Conservation (phyloP, 2,888 invertebrate species). For the Heterodera filipjevi region DNA sequence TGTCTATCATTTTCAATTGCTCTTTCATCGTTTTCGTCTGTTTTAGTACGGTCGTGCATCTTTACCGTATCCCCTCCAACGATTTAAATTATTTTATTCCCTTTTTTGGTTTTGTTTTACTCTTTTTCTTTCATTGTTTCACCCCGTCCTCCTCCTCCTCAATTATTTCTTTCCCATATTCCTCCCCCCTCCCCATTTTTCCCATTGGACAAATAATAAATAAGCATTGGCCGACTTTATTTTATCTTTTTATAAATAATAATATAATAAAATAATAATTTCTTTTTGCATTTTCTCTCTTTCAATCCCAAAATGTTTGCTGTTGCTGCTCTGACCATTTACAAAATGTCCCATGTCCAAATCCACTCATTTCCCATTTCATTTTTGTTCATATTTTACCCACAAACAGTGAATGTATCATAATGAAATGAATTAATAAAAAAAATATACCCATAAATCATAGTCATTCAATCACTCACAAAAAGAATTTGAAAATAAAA, state of each 20-base stretch:
- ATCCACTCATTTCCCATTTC: neutral
- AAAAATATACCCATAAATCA: neutral
- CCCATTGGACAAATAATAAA: neutral
- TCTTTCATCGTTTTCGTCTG: too few species aligned
- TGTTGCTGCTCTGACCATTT: neutral
- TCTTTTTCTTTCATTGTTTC: neutral
- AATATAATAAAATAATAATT: neutral
- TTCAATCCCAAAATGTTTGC: neutral
- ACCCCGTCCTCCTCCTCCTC: neutral
- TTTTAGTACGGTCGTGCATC: neutral
- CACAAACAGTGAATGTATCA: neutral
- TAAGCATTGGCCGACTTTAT: neutral
- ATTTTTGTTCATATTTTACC: constrained; percentile 7
- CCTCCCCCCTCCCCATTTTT: neutral
- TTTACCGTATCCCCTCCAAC: neutral
- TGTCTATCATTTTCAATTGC: too few species aligned
- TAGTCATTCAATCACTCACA: neutral
- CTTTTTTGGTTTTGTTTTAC: neutral
- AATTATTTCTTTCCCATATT: neutral
- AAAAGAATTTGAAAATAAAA: neutral
- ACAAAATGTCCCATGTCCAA: neutral
- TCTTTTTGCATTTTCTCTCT: neutral
- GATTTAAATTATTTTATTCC: neutral
- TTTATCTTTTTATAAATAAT: neutral
- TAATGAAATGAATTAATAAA: neutral